Evolutionary conservation across 1,140 invertebrate species (phyloP), one percentile per base, ranked within the genome.

Genomic region (Bombus fervidus): DNA sequence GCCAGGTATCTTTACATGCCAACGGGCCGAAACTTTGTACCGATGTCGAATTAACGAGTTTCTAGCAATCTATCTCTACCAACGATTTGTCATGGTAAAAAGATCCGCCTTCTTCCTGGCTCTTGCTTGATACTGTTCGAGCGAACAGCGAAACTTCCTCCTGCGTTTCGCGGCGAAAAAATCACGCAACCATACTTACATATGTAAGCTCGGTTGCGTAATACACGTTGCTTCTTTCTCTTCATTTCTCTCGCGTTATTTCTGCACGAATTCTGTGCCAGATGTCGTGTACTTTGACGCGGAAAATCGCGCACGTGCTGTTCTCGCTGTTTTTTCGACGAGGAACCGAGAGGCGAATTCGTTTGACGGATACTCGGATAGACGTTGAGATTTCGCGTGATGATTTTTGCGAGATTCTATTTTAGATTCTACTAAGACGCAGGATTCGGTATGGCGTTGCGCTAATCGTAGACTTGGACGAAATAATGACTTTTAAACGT

Each of bases 1-100:
- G 88, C 87, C 88, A 88, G 87, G 74, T 88, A 87, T 86, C 74
- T 87, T 57, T 9, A 31, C 66, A 62, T 57, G 83, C 78, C 83
- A 89, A 79, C 43, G 73, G 18, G 57, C 57, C 28, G 53, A 79
- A 85, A 85, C 83, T 73, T 85, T 73, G 77, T 80, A 53, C 69
- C 78, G 68, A 57, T 64, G 41, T 64, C 68, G 69, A 80, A 73
- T 85, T 72, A 85, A 85, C 22, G 83, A 80, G 77, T 73, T 39
- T 25, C 53, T 31, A 6, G 18, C 47, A 22, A 53, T 25, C 31
- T 31, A 6, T 80, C 47, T 25, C 53, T 25, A 6, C 31, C 57
- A 77, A 39, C 64, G 34, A 83, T 83, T 83, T 78, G 64, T 71
- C 64, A 78, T 22, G 37, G 74, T 57, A 43, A 77, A 37, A 68